Evolutionary conservation across 2,113 vertebrate species (phyloP), one percentile per base, ranked within the genome.

Genomic region (Oenanthe melanoleuca): DNA sequence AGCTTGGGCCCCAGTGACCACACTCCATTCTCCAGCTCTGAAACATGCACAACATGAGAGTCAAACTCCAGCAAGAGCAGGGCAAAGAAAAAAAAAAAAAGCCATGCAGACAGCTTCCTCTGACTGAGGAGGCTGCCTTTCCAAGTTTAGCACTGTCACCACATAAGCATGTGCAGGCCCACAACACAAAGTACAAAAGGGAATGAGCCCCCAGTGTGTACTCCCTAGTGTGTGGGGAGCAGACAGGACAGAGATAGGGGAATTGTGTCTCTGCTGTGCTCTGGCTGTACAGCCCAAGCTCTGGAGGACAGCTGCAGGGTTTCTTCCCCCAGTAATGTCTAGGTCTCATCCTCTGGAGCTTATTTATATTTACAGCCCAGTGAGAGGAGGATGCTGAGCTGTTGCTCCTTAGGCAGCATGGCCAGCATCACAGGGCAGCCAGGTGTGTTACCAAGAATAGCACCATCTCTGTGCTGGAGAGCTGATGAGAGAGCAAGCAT

Each of bases 1-100:
- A 99, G 98, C 92, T 99, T 99, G 96, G 99, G 99, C 85, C 98
- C 99, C 97, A 99, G 98, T 18, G 98, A 98, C 99, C 99, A 99
- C 18, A 99, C 98, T 86, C 98, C 98, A 38, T 94, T 98, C 60
- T 99, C 98, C 73, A 98, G 96, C 52, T 99, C 99, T 99, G 87
- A 42, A 91, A 86, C 78, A 94, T 73, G 91, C 73, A 96, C 52
- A 97, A 94, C 15, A 55, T 69, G 73, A 97, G 33, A 86, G 64
- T 95, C 88, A 88, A 95, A 87, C 97, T 77, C 74, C 56, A 80
- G 37, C 69, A 92, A 83, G 71, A 82, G 88, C 42, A 92, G 33
- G 44, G 53, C n/a, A 86, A 89, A 26, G 4, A 24, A 45, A 86
- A 89, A 84, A 86, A 86, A 50, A 55, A 69, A 50, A 72, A 88